Percentiles rank a stretch among this genome's conserved stretches.
These are phyloP conservation scores for Platyrinchus mystaceus DNA, from an alignment of 2,797 vertebrate species.

Conservation along the genomic window DNA sequence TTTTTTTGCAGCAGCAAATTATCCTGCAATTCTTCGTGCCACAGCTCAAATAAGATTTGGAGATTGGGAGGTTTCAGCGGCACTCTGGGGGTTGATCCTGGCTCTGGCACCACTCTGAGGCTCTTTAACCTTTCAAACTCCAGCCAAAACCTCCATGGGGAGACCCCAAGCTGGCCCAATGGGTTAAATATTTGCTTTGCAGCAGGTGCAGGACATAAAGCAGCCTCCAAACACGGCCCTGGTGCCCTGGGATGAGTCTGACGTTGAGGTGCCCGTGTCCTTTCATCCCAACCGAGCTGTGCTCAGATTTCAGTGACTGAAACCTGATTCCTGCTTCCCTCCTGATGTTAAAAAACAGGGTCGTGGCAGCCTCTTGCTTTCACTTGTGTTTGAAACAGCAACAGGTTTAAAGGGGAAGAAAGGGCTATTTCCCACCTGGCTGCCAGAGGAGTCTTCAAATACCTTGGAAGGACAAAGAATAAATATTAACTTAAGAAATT, in stretches of 20 bases:
- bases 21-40: background rate
- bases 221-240: fast-evolving
- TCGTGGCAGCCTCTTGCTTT: background rate
- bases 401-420: background rate
- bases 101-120: background rate
- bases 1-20: background rate
- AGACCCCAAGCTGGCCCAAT: background rate
- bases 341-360: background rate
- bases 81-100: background rate
- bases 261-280: background rate
- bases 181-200: background rate
- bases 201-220: background rate
- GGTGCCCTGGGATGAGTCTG: background rate
- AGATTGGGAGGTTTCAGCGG: background rate
- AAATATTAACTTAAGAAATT: constrained; percentile 9
- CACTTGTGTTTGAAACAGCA: background rate
- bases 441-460: background rate
- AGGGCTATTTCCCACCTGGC: background rate
- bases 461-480: background rate
- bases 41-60: background rate
- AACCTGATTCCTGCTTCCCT: background rate
- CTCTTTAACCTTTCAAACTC: background rate
- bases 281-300: background rate
- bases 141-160: background rate
- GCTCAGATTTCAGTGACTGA: fast-evolving